Evolutionary conservation across 2,888 invertebrate species (phyloP).

Genomic region (Nipponacmea schrenckii): DNA sequence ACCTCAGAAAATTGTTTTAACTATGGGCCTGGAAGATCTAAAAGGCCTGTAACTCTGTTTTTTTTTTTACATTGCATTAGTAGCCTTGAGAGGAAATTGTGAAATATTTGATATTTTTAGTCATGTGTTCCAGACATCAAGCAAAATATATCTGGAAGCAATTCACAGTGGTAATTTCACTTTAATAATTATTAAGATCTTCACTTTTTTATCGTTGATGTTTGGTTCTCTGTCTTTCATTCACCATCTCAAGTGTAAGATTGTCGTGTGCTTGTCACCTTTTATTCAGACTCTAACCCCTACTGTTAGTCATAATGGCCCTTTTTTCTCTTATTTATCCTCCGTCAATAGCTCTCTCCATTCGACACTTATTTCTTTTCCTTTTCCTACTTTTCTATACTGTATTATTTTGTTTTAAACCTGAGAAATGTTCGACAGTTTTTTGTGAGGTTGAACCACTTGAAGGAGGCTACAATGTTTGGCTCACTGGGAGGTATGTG

Average conservation of each 20-base stretch:
- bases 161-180: too few relatives aligned
- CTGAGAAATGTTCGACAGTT: constrained; percentile 4
- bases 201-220: constrained; percentile 2
- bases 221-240: background rate
- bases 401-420: constrained; percentile 7
- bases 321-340: background rate
- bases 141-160: too few relatives aligned
- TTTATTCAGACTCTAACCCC: background rate
- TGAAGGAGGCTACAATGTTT: background rate
- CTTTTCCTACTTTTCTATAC: background rate
- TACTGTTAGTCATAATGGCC: background rate
- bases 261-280: constrained; percentile 7
- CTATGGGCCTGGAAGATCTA: too few relatives aligned
- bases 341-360: background rate
- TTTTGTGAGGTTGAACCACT: constrained; percentile 2
- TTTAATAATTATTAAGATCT: background rate
- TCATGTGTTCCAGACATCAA: too few relatives aligned
- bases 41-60: too few relatives aligned
- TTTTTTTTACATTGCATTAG: too few relatives aligned
- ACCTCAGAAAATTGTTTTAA: too few relatives aligned
- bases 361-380: constrained; percentile 5
- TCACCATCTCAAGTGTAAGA: constrained; percentile 3
- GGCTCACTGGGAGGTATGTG: constrained; percentile 7
- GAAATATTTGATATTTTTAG: too few relatives aligned
- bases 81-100: too few relatives aligned